These are phyloP conservation scores for Spatula clypeata DNA, from an alignment of 2,797 vertebrate genomes.

Conservation along the genomic window DNA sequence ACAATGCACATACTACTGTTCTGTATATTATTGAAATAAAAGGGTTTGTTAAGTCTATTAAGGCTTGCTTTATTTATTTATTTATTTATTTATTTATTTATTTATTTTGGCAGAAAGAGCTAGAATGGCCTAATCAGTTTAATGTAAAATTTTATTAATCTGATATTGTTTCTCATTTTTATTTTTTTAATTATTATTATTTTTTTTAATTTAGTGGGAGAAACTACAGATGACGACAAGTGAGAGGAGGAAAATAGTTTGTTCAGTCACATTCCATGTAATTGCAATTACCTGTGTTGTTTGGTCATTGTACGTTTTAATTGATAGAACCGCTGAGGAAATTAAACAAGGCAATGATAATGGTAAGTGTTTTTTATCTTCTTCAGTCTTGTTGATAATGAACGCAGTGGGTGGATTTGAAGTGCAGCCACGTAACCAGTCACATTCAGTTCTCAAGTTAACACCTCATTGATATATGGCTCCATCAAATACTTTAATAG, in stretches of 20 bases:
- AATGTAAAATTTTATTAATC: not conserved
- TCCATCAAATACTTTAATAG: not conserved
- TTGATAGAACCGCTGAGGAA: conserved; percentile 93
- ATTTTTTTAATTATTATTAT: not conserved
- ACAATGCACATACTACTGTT: not conserved
- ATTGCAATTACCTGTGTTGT: conserved; percentile 94
- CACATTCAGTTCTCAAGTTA: not conserved
- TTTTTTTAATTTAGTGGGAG: conserved; percentile 91
- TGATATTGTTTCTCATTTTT: not conserved
- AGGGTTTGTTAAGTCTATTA: not conserved
- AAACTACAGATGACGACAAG: conserved; percentile 94
- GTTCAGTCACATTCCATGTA: conserved; percentile 95
- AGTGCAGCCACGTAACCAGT: not conserved
- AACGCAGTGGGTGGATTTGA: not conserved
- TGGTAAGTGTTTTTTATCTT: conserved; percentile 71
- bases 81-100: not conserved
- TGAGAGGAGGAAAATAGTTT: conserved; percentile 96
- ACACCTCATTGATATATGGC: not conserved
- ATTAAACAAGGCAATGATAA: conserved; percentile 93
- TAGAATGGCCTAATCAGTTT: not conserved
- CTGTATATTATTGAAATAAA: not conserved
- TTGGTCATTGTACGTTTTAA: conserved; percentile 94
- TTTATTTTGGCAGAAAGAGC: not conserved
- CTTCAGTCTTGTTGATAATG: not conserved
- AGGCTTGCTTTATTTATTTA: not conserved